These are phyloP conservation scores for Muntiacus muntjak DNA, from an alignment of 2,113 vertebrate genomes.

Conservation along the genomic window DNA sequence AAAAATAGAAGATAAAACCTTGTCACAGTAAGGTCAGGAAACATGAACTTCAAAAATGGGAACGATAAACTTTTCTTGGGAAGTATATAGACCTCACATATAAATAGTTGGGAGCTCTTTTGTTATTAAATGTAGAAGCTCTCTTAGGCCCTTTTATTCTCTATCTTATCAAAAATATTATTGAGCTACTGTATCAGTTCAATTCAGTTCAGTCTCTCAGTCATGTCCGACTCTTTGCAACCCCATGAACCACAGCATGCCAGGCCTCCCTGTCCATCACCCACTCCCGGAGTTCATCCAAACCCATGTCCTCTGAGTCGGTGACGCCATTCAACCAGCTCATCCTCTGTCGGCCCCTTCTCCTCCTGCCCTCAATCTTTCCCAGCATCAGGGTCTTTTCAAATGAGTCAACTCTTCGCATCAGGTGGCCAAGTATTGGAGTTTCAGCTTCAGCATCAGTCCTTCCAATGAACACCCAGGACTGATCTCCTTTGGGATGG, in stretches of 20 bases:
- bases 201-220: background rate
- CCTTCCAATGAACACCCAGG: background rate
- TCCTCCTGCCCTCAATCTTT: background rate
- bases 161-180: background rate
- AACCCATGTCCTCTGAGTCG: background rate
- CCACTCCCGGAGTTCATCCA: rapidly evolving
- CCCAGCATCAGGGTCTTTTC: background rate
- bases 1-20: slow-evolving; percentile 56
- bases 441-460: background rate
- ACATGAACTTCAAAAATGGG: slow-evolving; percentile 17
- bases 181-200: background rate
- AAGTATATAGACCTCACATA: background rate
- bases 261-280: background rate
- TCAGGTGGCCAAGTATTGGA: background rate
- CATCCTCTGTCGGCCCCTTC: background rate
- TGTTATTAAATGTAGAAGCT: background rate
- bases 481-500: background rate
- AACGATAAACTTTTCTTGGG: background rate
- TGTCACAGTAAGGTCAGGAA: slow-evolving; percentile 34
- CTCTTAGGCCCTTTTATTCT: background rate
- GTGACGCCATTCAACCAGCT: background rate
- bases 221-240: rapidly evolving
- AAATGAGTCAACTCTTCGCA: background rate
- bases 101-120: background rate
- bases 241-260: rapidly evolving